Percentiles rank a stretch among this genome's conserved stretches.
Evolutionary conservation across 2,888 invertebrate genomes (phyloP).

Genomic region (Acleris literana): DNA sequence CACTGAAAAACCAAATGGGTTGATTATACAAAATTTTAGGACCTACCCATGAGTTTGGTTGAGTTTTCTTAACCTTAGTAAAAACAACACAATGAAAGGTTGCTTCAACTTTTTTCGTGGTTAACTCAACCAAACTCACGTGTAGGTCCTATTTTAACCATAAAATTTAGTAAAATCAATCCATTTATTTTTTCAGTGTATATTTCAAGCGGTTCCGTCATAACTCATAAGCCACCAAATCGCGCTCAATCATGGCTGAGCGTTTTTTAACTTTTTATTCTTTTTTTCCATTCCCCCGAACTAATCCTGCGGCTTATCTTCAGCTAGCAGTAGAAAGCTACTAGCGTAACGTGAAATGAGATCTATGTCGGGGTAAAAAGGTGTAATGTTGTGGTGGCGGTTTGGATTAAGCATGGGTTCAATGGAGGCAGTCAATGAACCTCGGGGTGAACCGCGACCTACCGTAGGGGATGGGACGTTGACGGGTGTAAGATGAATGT

Average conservation of each 20-base stretch:
- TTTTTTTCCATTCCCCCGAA: constrained; percentile 66
- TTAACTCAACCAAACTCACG: too few relatives aligned
- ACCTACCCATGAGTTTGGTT: too few relatives aligned
- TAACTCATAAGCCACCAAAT: constrained; percentile 41
- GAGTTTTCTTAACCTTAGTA: too few relatives aligned
- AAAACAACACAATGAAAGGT: too few relatives aligned
- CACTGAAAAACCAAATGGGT: too few relatives aligned
- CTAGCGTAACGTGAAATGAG: constrained; percentile 44
- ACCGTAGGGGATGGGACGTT: constrained; percentile 67
- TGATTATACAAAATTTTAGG: too few relatives aligned
- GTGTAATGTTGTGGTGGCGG: constrained; percentile 42
- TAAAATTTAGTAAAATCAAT: too few relatives aligned
- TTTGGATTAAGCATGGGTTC: constrained; percentile 50
- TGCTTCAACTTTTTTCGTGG: too few relatives aligned
- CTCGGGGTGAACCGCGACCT: constrained; percentile 74
- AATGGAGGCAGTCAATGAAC: constrained; percentile 68
- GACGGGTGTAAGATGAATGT: constrained; percentile 48
- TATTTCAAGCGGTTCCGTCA: neutral
- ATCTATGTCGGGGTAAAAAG: constrained; percentile 42
- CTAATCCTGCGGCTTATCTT: constrained; percentile 78
- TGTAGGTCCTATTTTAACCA: too few relatives aligned
- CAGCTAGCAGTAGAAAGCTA: constrained; percentile 67
- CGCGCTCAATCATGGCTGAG: constrained; percentile 59
- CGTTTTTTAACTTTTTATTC: constrained; percentile 60
- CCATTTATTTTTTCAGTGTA: too few relatives aligned